Conservation (phyloP, 2,888 invertebrate species). For the Tineola bisselliella region DNA sequence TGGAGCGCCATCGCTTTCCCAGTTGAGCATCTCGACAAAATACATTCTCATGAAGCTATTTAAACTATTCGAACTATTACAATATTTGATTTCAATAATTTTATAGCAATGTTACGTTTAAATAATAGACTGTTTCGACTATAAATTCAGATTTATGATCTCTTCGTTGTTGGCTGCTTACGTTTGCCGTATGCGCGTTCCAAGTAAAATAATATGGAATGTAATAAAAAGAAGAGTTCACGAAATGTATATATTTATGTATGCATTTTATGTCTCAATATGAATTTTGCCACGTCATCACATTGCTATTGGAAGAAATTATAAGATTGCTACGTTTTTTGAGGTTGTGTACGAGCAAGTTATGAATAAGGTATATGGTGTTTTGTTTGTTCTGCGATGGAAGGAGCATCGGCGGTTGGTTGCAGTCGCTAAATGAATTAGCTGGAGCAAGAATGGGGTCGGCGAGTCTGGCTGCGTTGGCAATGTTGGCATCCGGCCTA, state of each 20-base stretch:
- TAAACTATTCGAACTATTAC: neutral
- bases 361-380: neutral
- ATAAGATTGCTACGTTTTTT: no score
- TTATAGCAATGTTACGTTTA: neutral
- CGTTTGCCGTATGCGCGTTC: no score
- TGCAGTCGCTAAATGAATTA: constrained; percentile 59
- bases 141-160: neutral
- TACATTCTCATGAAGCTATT: neutral
- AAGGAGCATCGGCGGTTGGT: constrained; percentile 17
- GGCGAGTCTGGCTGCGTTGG: constrained; percentile 64
- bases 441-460: constrained; percentile 62
- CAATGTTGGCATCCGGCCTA: constrained; percentile 67
- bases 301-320: no score
- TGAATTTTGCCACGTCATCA: no score
- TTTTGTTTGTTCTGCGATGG: neutral
- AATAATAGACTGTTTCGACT: neutral
- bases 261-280: no score
- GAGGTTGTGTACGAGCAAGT: neutral
- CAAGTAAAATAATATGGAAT: neutral
- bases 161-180: neutral
- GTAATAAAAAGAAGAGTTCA: no score
- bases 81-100: neutral
- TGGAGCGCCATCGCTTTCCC: neutral
- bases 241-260: no score
- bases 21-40: neutral